Evolutionary conservation across 2,888 invertebrate species (phyloP).

Genomic region (Julus scanicus): DNA sequence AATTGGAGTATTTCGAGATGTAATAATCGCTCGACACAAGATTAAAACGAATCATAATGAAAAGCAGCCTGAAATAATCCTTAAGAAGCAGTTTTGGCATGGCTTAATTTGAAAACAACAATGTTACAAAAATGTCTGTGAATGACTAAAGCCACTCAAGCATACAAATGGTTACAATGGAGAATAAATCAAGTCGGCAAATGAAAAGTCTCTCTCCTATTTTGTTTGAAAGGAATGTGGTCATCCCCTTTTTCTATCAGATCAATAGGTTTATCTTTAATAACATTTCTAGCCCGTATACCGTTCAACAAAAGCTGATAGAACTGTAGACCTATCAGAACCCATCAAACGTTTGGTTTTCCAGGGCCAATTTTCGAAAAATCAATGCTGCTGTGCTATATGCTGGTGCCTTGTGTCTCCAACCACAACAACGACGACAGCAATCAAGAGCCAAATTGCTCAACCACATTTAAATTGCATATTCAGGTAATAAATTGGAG

Average conservation of each 20-base stretch:
- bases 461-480: constrained; percentile 18
- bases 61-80: too few relatives aligned
- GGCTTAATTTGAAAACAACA: not conserved
- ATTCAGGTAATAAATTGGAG: constrained; percentile 27
- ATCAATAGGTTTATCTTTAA: constrained; percentile 14
- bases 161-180: not conserved
- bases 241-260: not conserved
- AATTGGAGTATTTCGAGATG: too few relatives aligned
- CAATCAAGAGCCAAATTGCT: constrained; percentile 11
- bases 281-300: not conserved
- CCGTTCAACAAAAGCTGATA: not conserved
- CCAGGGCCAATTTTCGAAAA: not conserved
- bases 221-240: not conserved
- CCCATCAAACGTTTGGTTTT: not conserved
- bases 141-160: not conserved
- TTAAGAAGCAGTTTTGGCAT: too few relatives aligned
- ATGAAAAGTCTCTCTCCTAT: not conserved
- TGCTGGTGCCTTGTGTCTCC: not conserved
- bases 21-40: too few relatives aligned
- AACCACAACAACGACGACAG: not conserved
- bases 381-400: not conserved
- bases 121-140: not conserved
- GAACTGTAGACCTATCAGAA: constrained; percentile 4
- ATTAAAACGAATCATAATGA: too few relatives aligned
- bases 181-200: not conserved